These are phyloP conservation scores for Heterodera filipjevi DNA, from an alignment of 2,888 invertebrate genomes.

Conservation along the genomic window DNA sequence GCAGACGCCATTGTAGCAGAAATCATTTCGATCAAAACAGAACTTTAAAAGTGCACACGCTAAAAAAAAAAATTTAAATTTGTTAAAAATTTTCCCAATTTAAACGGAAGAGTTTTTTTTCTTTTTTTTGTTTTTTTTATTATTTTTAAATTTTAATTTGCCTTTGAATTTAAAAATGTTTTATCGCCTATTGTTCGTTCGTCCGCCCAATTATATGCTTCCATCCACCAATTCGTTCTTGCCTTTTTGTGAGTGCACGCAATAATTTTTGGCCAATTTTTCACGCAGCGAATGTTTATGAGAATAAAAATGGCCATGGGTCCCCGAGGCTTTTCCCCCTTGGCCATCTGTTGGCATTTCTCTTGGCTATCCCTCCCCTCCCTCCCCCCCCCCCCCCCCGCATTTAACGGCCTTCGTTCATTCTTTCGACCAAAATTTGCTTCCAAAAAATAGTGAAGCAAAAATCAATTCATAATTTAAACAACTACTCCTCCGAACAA, in stretches of 20 bases:
- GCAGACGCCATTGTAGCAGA: neutral
- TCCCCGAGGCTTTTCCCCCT: slow-evolving; percentile 1
- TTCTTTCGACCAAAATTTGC: neutral
- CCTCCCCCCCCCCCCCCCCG: neutral
- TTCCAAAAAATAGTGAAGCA: neutral
- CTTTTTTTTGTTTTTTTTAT: neutral
- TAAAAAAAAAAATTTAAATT: neutral
- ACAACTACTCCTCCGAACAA: no score
- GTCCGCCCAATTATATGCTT: neutral
- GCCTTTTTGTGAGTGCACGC: neutral
- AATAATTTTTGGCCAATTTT: slow-evolving; percentile 10
- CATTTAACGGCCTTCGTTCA: neutral
- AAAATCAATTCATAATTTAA: no score
- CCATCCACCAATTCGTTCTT: neutral
- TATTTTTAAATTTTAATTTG: neutral
- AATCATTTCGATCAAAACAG: neutral
- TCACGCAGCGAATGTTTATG: slow-evolving; percentile 2
- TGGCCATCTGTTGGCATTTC: slow-evolving; percentile 7
- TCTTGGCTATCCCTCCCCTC: neutral
- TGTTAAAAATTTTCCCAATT: neutral
- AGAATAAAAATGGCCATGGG: slow-evolving; percentile 6
- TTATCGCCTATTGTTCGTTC: neutral
- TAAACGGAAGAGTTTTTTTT: neutral
- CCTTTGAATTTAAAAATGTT: neutral
- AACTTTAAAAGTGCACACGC: neutral